phyloP scores from a whole-genome alignment of 2,113 vertebrate genomes.

The Platichthys flesus region DNA sequence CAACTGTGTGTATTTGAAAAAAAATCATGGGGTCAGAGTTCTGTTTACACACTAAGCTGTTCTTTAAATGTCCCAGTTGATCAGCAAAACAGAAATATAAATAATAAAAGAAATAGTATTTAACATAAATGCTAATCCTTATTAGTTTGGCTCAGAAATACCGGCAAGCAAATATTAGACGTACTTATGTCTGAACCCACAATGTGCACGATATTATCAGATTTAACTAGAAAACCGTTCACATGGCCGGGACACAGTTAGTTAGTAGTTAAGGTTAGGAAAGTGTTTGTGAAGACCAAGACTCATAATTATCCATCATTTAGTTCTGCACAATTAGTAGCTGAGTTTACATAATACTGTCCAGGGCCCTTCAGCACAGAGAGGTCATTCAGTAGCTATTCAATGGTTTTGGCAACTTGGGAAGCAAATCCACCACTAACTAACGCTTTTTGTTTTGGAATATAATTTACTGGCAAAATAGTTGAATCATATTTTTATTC shows the following conservation, averaged over 20 bases:
- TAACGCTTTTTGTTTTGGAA: not conserved
- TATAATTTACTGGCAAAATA: not conserved
- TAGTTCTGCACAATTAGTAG: not conserved
- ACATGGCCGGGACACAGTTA: not conserved
- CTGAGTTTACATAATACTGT: not conserved
- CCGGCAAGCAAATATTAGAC: too few relatives aligned
- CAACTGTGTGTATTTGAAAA: too few relatives aligned
- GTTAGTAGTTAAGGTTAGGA: not conserved
- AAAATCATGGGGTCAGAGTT: not conserved
- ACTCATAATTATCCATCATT: slow-evolving; percentile 1
- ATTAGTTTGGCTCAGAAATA: too few relatives aligned
- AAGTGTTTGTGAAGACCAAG: not conserved
- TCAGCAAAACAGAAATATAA: not conserved
- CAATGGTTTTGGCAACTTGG: not conserved
- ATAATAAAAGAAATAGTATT: too few relatives aligned
- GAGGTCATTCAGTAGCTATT: not conserved
- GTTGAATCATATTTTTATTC: too few relatives aligned
- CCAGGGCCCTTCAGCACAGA: not conserved
- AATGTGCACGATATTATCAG: too few relatives aligned
- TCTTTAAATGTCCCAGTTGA: not conserved
- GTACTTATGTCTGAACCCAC: too few relatives aligned
- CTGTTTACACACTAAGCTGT: not conserved
- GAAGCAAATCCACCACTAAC: not conserved
- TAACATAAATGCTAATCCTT: too few relatives aligned
- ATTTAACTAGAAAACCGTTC: too few relatives aligned